Base-by-base conservation (phyloP, 1,140 invertebrate genomes). In the Penaeus indicus region DNA sequence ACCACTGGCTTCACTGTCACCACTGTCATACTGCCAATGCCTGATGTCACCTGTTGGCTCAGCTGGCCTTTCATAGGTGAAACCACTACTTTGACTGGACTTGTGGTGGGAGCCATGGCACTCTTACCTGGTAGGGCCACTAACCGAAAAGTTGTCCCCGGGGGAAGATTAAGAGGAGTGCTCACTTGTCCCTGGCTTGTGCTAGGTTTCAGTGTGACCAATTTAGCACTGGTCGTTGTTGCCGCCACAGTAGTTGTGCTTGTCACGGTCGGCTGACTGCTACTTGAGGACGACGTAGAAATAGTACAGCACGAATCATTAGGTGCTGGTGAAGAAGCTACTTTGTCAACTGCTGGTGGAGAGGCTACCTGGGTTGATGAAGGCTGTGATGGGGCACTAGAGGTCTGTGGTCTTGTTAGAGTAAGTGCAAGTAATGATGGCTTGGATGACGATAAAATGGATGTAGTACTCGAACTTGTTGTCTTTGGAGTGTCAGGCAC, bases 131-230 rank as follows among this genome's bases (percentile, higher is more conserved):
- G 89, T 79, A 91, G 83, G 75, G 90, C 89, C 81, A 91, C 90
- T 83, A 91, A 84, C 89, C 90, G 89, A 88, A 91, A 91, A 82
- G 88, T 88, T 83, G 86, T 91, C 79, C 90, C 90, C 25, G 86
- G 86, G 27, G 90, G 90, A 64, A 89, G 89, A 32, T 85, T 90
- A 21, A 91, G 77, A 21, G 84, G 82, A n/a, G 90, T 90, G 62
- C 81, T 88, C 63, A 80, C 88, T 67, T 91, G 88, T 21, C 88
- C 77, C 83, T 87, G 85, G 62, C 83, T 89, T 62, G 86, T 75
- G 86, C 86, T 80, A 64, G 90, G 87, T 86, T 91, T 91, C 78
- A 91, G 84, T 25, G 90, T 91, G 42, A 91, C 90, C 67, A 91
- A 82, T 84, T 91, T 91, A 27, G 90, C 77, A 69, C 86, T 63